These are phyloP conservation scores for Bursaphelenchus okinawaensis DNA, from an alignment of 2,888 invertebrate species.

Conservation along the genomic window DNA sequence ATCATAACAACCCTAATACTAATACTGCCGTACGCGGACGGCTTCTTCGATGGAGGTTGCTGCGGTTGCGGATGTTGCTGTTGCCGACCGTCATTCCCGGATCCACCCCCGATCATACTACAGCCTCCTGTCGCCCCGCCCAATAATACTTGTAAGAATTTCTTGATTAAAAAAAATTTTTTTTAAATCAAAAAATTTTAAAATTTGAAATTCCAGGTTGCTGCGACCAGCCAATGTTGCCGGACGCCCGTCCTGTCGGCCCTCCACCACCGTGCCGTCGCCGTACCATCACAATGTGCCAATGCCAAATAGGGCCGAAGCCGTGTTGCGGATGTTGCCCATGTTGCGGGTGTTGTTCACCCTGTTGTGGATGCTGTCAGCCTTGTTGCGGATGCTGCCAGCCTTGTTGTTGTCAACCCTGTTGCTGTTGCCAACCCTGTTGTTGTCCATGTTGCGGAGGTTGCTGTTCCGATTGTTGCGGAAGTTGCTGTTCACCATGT, in stretches of 20 bases:
- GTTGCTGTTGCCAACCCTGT: background rate
- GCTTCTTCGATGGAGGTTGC: constrained; percentile 1
- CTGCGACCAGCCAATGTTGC: background rate
- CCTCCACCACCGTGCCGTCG: background rate
- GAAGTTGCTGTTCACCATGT: background rate
- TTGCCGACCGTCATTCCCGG: background rate
- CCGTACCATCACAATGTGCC: background rate
- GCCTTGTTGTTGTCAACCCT: background rate
- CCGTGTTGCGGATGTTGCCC: background rate
- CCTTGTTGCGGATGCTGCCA: background rate
- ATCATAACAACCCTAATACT: background rate
- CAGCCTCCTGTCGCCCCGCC: no score
- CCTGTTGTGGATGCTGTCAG: background rate
- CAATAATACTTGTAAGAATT: no score
- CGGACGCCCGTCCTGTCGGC: background rate
- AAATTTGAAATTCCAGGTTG: background rate
- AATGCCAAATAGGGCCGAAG: background rate
- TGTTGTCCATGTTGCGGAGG: background rate
- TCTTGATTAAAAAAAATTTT: no score
- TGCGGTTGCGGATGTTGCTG: constrained; percentile 5
- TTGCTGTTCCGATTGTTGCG: background rate
- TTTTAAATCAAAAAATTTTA: no score
- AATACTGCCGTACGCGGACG: background rate
- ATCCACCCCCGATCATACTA: background rate
- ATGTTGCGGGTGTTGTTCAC: background rate